phyloP scores from a whole-genome alignment of 2,888 invertebrate species.

The Mycogona germanica region DNA sequence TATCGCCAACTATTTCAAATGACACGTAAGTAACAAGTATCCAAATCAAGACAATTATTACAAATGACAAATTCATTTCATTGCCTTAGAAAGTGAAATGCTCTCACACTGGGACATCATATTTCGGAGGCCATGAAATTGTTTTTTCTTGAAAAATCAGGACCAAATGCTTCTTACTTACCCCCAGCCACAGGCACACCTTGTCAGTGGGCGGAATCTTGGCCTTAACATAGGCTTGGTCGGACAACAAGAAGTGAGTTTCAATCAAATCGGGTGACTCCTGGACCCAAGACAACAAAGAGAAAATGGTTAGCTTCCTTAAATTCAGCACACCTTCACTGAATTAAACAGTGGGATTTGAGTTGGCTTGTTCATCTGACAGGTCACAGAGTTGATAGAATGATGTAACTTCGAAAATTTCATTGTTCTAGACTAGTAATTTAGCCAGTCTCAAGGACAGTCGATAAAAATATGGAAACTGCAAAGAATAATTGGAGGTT shows the following conservation, averaged over 20 bases:
- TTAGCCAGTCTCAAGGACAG: too few relatives aligned
- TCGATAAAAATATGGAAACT: too few relatives aligned
- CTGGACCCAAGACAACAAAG: too few relatives aligned
- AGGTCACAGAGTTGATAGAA: too few relatives aligned
- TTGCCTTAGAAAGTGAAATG: not conserved
- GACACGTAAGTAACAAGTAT: not conserved
- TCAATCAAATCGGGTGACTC: constrained; percentile 53
- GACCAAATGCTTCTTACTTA: constrained; percentile 33
- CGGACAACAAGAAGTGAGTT: constrained; percentile 82
- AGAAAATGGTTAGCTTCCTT: too few relatives aligned
- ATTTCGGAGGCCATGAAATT: not conserved
- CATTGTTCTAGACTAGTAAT: too few relatives aligned
- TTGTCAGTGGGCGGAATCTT: constrained; percentile 76
- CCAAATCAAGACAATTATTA: too few relatives aligned
- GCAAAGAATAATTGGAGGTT: too few relatives aligned
- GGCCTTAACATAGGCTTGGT: constrained; percentile 80
- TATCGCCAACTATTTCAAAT: not conserved
- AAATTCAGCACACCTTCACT: not conserved
- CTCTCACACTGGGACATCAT: not conserved
- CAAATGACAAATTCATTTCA: not conserved
- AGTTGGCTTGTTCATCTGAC: not conserved
- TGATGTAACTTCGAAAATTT: too few relatives aligned
- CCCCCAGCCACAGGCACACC: constrained; percentile 55
- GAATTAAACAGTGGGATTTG: not conserved
- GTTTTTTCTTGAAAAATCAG: not conserved